A percentile compares a stretch with the other conserved stretches of the same genome.
Evolutionary conservation across 2,113 vertebrate species (phyloP).

Genomic region (Cebus imitator): DNA sequence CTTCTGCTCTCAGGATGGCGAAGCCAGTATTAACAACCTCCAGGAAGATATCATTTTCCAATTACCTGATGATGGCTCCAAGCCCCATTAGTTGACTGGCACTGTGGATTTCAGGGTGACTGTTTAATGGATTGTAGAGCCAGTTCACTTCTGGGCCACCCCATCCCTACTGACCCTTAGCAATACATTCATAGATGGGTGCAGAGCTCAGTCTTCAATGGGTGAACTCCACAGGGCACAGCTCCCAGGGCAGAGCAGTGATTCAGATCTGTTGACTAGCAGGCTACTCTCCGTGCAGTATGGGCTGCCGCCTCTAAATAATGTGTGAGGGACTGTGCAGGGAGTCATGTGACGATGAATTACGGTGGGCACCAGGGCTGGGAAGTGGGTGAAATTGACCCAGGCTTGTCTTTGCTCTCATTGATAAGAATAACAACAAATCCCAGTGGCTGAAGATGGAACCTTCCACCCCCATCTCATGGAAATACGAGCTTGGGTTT

Average conservation of each 20-base stretch:
- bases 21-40: not conserved
- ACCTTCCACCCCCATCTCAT: not conserved
- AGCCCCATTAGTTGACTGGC: not conserved
- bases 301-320: not conserved
- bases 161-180: not conserved
- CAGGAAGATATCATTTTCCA: slow-evolving; percentile 41
- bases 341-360: not conserved
- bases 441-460: not conserved
- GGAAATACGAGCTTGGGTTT: not conserved
- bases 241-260: not conserved
- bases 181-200: not conserved
- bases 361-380: not conserved
- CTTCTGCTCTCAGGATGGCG: not conserved
- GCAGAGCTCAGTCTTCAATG: not conserved
- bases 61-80: not conserved
- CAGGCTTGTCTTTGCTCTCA: not conserved
- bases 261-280: not conserved
- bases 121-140: slow-evolving; percentile 6
- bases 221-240: not conserved
- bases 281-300: not conserved
- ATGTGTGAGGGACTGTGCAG: not conserved
- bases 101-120: not conserved
- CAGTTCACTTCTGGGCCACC: not conserved
- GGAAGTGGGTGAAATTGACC: not conserved
- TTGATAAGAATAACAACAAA: not conserved